A percentile compares a stretch with the other conserved stretches of the same genome.
Conservation (phyloP, 2,888 invertebrate genomes). For the Schizaphis graminum region DNA sequence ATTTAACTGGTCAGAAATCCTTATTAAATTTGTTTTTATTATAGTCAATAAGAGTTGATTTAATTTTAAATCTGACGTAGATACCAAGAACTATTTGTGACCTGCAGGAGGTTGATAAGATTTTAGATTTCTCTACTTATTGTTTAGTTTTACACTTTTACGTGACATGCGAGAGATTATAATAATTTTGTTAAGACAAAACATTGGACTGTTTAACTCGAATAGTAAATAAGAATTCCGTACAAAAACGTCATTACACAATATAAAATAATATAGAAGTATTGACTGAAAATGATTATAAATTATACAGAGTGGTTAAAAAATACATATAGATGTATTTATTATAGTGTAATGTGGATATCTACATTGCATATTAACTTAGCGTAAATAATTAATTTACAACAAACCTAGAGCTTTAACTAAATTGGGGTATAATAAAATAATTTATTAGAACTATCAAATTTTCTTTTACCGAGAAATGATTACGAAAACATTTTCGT, state of each 20-base stretch:
- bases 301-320: constrained; percentile 14
- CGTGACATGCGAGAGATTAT: constrained; percentile 44
- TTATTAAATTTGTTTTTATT: constrained; percentile 18
- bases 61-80: constrained; percentile 50
- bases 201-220: constrained; percentile 28
- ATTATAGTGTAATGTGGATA: not conserved
- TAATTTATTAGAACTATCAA: not conserved
- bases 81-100: constrained; percentile 43
- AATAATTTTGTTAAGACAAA: constrained; percentile 31
- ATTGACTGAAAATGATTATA: not conserved
- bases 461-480: not conserved
- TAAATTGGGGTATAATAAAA: not conserved
- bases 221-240: constrained; percentile 23
- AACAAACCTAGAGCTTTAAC: not conserved
- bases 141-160: constrained; percentile 58
- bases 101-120: constrained; percentile 34
- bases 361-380: not conserved
- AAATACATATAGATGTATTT: not conserved
- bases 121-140: constrained; percentile 47
- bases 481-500: not conserved
- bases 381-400: not conserved
- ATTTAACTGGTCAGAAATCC: constrained; percentile 29
- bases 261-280: not conserved
- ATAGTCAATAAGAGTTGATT: constrained; percentile 43
- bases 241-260: not conserved